Conservation (phyloP, 2,113 vertebrate species). For the Myanophis thanlyinensis region DNA sequence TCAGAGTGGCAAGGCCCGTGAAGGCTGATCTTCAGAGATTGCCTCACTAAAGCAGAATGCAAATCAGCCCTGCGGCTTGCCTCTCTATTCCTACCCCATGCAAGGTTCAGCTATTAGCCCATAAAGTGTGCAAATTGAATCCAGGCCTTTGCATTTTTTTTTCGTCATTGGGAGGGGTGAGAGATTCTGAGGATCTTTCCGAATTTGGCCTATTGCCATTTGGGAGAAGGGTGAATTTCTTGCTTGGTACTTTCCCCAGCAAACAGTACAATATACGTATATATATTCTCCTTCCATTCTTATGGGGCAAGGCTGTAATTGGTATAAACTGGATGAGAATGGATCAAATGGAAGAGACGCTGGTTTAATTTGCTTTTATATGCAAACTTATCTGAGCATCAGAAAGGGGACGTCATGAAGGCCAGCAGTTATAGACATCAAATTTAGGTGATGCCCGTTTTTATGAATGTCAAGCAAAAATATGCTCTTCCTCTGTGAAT, state of each 20-base stretch:
- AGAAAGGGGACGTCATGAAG: neutral
- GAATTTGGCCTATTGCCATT: neutral
- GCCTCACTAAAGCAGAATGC: neutral
- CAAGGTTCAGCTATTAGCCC: neutral
- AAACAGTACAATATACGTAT: neutral
- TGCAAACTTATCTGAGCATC: neutral
- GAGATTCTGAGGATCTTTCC: neutral
- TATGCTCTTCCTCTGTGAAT: neutral
- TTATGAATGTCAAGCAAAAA: neutral
- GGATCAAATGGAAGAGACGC: neutral
- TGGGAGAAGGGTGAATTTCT: neutral
- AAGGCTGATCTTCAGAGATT: neutral
- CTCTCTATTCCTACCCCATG: neutral
- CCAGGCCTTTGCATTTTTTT: neutral
- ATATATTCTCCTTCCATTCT: neutral
- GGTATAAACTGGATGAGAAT: neutral
- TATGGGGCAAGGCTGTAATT: neutral
- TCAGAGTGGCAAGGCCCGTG: neutral
- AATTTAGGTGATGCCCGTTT: neutral
- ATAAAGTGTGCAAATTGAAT: neutral
- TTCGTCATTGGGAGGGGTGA: neutral
- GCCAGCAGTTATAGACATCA: neutral
- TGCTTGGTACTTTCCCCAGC: neutral
- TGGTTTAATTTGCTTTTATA: neutral
- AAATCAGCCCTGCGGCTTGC: neutral